phyloP scores from a whole-genome alignment of 2,797 vertebrate genomes.

The Crocodylus rhombifer region DNA sequence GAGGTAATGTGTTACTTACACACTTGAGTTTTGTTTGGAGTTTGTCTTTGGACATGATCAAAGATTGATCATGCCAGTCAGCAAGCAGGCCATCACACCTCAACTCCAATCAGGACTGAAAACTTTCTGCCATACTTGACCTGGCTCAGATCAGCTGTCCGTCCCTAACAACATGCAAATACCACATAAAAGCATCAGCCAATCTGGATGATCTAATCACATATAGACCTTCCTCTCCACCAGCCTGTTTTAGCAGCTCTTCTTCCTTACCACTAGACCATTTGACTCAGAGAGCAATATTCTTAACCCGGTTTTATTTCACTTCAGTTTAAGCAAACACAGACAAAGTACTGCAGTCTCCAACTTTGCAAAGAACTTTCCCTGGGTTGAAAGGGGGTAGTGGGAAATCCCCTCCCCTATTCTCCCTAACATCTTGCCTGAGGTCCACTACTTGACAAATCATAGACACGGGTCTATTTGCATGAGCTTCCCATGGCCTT shows the following conservation, averaged over 20 bases:
- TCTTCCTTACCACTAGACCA: background rate
- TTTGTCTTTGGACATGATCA: background rate
- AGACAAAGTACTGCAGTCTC: background rate
- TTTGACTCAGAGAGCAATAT: background rate
- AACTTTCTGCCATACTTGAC: background rate
- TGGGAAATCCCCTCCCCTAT: background rate
- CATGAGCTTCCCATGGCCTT: background rate
- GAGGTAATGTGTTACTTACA: background rate
- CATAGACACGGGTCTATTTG: background rate
- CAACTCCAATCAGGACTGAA: background rate
- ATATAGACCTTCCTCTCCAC: background rate
- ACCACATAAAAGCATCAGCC: background rate
- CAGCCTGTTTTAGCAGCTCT: background rate
- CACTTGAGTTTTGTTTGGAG: background rate
- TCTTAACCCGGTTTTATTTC: background rate
- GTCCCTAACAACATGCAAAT: background rate
- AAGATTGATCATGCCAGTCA: too few relatives aligned
- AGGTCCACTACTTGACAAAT: background rate
- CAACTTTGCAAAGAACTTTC: background rate
- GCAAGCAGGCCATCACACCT: background rate
- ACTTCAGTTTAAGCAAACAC: background rate
- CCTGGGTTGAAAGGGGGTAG: background rate
- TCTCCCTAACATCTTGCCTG: background rate
- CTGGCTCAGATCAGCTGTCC: background rate
- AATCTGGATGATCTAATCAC: background rate